phyloP scores from a whole-genome alignment of 2,888 invertebrate species.

The Tinea trinotella region DNA sequence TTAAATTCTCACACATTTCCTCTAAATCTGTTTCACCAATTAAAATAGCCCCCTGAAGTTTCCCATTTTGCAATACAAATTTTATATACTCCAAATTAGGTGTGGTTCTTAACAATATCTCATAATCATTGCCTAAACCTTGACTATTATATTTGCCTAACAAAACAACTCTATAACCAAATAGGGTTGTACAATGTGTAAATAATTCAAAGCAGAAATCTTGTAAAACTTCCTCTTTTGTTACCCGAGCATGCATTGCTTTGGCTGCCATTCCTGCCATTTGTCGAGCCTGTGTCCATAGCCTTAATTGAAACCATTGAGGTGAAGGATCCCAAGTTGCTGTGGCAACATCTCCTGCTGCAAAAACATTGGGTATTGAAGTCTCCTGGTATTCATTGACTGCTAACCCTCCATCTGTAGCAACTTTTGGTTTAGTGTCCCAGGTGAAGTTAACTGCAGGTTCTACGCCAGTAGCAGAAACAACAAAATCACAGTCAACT shows the following conservation, averaged over 20 bases:
- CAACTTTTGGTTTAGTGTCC: slow-evolving; percentile 62
- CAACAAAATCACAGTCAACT: slow-evolving; percentile 88
- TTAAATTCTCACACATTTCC: slow-evolving; percentile 98
- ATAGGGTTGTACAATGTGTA: slow-evolving; percentile 95
- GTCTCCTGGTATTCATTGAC: slow-evolving; percentile 92
- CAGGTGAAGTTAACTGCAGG: slow-evolving; percentile 76
- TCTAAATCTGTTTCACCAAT: slow-evolving; percentile 98
- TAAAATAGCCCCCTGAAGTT: slow-evolving; percentile 92
- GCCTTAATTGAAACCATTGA: slow-evolving; percentile 94
- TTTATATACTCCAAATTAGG: slow-evolving; percentile 88
- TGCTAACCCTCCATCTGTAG: slow-evolving; percentile 84
- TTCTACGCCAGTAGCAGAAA: slow-evolving; percentile 95
- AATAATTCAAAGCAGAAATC: slow-evolving; percentile 99
- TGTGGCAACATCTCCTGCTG: slow-evolving; percentile 95
- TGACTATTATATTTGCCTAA: slow-evolving; percentile 96
- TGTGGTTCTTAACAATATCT: slow-evolving; percentile 88
- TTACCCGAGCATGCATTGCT: slow-evolving; percentile 81
- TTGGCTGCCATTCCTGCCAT: slow-evolving; percentile 97
- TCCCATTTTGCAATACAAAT: slow-evolving; percentile 86
- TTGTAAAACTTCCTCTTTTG: slow-evolving; percentile 77
- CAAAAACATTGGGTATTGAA: slow-evolving; percentile 83
- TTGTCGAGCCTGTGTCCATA: slow-evolving; percentile 98
- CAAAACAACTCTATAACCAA: slow-evolving; percentile 93
- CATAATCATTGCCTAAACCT: slow-evolving; percentile 83
- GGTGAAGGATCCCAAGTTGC: slow-evolving; percentile 83